These are phyloP conservation scores for Rhopalosiphum maidis DNA, from an alignment of 1,140 invertebrate genomes.

Conservation along the genomic window DNA sequence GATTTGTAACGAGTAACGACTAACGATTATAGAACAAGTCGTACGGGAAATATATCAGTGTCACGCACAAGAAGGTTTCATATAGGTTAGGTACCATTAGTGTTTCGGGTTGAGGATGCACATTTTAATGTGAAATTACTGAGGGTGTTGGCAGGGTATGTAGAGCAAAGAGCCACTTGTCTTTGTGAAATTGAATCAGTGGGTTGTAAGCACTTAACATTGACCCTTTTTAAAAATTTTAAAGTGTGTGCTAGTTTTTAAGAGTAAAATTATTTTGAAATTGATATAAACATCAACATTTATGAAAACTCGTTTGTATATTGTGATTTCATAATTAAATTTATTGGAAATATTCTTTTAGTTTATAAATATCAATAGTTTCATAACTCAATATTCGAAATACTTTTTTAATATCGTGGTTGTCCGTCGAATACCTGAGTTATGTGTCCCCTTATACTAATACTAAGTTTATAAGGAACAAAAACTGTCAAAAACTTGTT, in stretches of 20 bases:
- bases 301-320: background rate
- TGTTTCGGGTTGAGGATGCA: background rate
- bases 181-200: background rate
- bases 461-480: background rate
- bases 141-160: background rate
- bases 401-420: background rate
- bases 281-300: background rate
- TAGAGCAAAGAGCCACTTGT: background rate
- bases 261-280: background rate
- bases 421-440: background rate
- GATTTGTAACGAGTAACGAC: background rate
- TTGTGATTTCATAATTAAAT: background rate
- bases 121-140: background rate
- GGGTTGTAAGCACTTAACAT: background rate
- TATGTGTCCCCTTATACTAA: background rate
- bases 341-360: background rate
- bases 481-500: background rate
- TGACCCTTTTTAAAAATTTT: background rate
- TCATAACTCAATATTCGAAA: background rate
- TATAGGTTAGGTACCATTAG: background rate
- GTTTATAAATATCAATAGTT: background rate
- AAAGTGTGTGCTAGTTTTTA: background rate
- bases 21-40: background rate
- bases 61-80: background rate
- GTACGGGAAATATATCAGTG: background rate